Evolutionary conservation across 2,797 vertebrate species (phyloP).

Genomic region (Erpetoichthys calabaricus): DNA sequence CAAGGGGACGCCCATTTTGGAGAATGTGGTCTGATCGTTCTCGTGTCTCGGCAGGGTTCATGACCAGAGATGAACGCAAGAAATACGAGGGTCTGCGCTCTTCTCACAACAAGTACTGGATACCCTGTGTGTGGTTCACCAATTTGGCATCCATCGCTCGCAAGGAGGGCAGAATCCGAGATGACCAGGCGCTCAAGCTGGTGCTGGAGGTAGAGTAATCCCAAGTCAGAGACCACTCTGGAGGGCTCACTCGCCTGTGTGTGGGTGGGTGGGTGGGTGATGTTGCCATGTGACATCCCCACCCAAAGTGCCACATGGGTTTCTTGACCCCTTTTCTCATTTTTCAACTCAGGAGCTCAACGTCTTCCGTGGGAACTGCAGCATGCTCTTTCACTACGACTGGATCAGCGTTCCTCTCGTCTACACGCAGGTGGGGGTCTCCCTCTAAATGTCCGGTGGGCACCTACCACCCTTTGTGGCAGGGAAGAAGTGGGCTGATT

Average conservation of each 20-base stretch:
- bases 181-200: conserved; percentile 72
- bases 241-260: not conserved
- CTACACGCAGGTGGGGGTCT: conserved; percentile 68
- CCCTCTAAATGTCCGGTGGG: no score
- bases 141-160: conserved; percentile 71
- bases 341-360: conserved; percentile 57
- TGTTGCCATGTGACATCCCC: not conserved
- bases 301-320: not conserved
- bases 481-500: not conserved
- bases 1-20: not conserved
- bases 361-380: conserved; percentile 68
- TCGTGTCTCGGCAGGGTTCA: conserved; percentile 57
- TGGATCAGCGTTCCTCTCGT: conserved; percentile 82
- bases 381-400: conserved; percentile 86
- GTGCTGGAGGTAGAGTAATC: conserved; percentile 61
- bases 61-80: conserved; percentile 79
- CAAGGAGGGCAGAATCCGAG: conserved; percentile 69
- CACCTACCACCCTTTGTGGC: not conserved
- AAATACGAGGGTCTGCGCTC: conserved; percentile 76
- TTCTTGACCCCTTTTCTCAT: conserved; percentile 13
- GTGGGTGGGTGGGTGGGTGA: not conserved
- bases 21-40: not conserved
- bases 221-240: not conserved
- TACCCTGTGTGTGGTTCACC: conserved; percentile 83
- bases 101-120: conserved; percentile 87